Base-by-base conservation (phyloP, 2,797 vertebrate genomes). In the Somateria mollissima region DNA sequence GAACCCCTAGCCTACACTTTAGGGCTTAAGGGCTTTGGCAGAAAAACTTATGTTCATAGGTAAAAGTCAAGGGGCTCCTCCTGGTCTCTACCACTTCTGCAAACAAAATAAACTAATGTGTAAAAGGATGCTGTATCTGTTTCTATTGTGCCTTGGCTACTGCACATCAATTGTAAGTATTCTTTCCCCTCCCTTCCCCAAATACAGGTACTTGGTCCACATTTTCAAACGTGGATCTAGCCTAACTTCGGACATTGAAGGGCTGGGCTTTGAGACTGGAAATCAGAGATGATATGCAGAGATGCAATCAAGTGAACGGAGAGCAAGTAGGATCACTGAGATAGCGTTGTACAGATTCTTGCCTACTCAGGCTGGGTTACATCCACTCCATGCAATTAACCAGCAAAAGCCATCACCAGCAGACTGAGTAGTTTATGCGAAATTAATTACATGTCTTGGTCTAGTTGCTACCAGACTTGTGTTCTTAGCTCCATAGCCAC, bases 391-490 rank as follows among this genome's bases (percentile, higher is more conserved):
- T 28, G 49, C 41, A 74, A 79, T 65, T 89, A 32, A 88, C 81
- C 37, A 92, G 49, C 61, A 92, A 84, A 90, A 93, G 36, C 65
- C 61, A 84, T 62, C 43, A 88, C 53, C 60, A 83, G 27, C 61
- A 62, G 34, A 69, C 10, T 5, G 5, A 86, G 64, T 73, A 37
- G 41, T 16, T 76, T 60, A 64, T 8, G 24, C 32, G 41, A 92
- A 95, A 94, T 78, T 8, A 94, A 90, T 13, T 90, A 69, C 19
- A 71, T 57, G 36, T 25, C 72, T 83, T 62, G 36, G 30, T 89
- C 84, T 91, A 70, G 39, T 15, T 89, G 56, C 57, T 69, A 27
- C 54, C 36, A 34, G 47, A 85, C 67, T 84, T 39, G 13, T 43
- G 11, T 18, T 80, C 34, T 54, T 58, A 90, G 49, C 37, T 75